Conservation (phyloP, 2,113 vertebrate genomes). For the Aspidoscelis tigris region DNA sequence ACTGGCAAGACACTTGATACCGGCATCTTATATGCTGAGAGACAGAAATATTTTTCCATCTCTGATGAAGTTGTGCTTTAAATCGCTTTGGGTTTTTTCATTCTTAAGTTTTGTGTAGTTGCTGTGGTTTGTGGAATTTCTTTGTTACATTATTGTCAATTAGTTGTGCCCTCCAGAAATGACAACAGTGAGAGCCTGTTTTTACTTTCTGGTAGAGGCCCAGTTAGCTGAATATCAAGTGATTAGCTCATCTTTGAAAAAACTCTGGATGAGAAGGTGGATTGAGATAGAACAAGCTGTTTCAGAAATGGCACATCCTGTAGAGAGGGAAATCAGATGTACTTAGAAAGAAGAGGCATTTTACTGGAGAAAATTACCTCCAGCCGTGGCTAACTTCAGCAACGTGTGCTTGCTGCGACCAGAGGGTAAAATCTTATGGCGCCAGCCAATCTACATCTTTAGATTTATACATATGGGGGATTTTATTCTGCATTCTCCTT, state of each 20-base stretch:
- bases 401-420: neutral
- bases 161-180: neutral
- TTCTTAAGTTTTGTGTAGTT: neutral
- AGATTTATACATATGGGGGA: neutral
- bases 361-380: conserved; percentile 11
- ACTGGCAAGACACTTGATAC: neutral
- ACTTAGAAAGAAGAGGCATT: conserved; percentile 7
- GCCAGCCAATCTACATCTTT: neutral
- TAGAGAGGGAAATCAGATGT: conserved; percentile 13
- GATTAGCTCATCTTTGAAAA: conserved; percentile 26
- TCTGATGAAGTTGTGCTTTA: neutral
- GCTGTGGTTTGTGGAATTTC: neutral
- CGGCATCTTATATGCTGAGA: neutral
- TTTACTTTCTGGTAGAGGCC: conserved; percentile 3
- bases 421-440: conserved; percentile 7
- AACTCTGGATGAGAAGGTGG: neutral
- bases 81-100: neutral
- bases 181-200: neutral
- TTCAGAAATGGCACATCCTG: conserved; percentile 8
- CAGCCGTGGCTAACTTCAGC: conserved; percentile 16
- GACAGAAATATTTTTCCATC: neutral
- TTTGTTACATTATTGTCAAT: neutral
- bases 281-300: neutral
- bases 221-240: neutral
- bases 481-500: neutral